Percentiles rank a stretch among this genome's conserved stretches.
Evolutionary conservation across 2,888 invertebrate species (phyloP).

Genomic region (Timandra comae): DNA sequence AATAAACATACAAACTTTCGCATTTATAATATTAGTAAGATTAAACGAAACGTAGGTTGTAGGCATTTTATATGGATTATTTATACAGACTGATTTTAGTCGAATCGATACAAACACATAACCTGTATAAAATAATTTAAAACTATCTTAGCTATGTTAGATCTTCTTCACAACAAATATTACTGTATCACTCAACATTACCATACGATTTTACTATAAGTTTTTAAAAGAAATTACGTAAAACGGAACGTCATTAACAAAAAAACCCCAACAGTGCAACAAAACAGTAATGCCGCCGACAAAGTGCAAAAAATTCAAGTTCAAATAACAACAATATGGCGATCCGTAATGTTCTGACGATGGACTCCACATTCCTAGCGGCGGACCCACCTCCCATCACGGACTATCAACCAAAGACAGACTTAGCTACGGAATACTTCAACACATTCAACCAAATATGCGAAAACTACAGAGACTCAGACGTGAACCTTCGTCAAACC

Average conservation of each 20-base stretch:
- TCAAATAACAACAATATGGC: constrained; percentile 53
- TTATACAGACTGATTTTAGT: too few relatives aligned
- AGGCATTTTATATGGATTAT: too few relatives aligned
- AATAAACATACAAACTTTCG: too few relatives aligned
- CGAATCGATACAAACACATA: too few relatives aligned
- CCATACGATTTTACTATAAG: too few relatives aligned
- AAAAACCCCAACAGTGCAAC: constrained; percentile 11
- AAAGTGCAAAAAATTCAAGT: constrained; percentile 57
- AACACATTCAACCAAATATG: constrained; percentile 70
- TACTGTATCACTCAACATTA: too few relatives aligned
- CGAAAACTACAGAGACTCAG: constrained; percentile 59
- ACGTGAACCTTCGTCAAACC: constrained; percentile 53
- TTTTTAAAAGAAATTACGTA: too few relatives aligned
- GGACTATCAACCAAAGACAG: constrained; percentile 51
- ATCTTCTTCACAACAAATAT: too few relatives aligned
- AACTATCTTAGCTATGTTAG: too few relatives aligned
- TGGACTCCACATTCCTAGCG: constrained; percentile 68
- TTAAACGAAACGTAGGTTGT: too few relatives aligned
- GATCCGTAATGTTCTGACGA: constrained; percentile 47
- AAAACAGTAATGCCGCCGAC: constrained; percentile 44
- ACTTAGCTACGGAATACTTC: constrained; percentile 63
- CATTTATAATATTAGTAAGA: too few relatives aligned
- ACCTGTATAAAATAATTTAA: too few relatives aligned
- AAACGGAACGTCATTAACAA: constrained; percentile 14
- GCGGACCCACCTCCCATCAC: constrained; percentile 78